A percentile compares a stretch with the other conserved stretches of the same genome.
phyloP scores from a whole-genome alignment of 2,797 vertebrate genomes.

The Ambastaia sidthimunki region DNA sequence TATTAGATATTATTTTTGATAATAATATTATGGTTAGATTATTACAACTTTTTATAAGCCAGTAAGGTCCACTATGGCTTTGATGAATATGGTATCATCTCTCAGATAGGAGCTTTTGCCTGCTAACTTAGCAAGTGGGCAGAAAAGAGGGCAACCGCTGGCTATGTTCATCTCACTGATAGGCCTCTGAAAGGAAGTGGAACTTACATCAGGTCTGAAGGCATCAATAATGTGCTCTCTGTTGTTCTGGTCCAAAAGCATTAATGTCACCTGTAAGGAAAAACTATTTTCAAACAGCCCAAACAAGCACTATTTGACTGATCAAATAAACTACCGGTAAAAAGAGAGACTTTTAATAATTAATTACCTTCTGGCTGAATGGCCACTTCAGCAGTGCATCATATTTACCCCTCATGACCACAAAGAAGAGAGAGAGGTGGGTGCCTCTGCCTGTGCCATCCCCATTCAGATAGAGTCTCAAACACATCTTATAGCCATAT shows the following conservation, averaged over 20 bases:
- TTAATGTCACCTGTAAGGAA: slow-evolving; percentile 87
- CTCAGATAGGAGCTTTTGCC: slow-evolving; percentile 90
- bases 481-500: slow-evolving; percentile 98
- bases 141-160: slow-evolving; percentile 97
- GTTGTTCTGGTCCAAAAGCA: slow-evolving; percentile 97
- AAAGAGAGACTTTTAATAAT: too few species aligned
- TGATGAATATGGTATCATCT: slow-evolving; percentile 95
- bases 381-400: slow-evolving; percentile 95
- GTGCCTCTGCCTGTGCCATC: slow-evolving; percentile 91
- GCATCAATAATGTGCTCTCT: slow-evolving; percentile 97
- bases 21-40: not conserved
- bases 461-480: slow-evolving; percentile 93
- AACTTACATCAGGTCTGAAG: slow-evolving; percentile 90
- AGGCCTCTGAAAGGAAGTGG: slow-evolving; percentile 95
- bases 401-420: slow-evolving; percentile 92
- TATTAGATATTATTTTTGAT: not conserved
- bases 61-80: slow-evolving; percentile 95
- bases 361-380: slow-evolving; percentile 94
- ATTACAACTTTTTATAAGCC: slow-evolving; percentile 79
- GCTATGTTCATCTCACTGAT: slow-evolving; percentile 97
- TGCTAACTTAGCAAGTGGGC: slow-evolving; percentile 90
- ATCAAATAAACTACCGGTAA: too few species aligned
- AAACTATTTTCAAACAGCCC: not conserved
- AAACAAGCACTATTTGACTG: too few species aligned
- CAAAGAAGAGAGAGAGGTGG: slow-evolving; percentile 95